phyloP scores from a whole-genome alignment of 2,797 vertebrate genomes.

The Silurus aristotelis region DNA sequence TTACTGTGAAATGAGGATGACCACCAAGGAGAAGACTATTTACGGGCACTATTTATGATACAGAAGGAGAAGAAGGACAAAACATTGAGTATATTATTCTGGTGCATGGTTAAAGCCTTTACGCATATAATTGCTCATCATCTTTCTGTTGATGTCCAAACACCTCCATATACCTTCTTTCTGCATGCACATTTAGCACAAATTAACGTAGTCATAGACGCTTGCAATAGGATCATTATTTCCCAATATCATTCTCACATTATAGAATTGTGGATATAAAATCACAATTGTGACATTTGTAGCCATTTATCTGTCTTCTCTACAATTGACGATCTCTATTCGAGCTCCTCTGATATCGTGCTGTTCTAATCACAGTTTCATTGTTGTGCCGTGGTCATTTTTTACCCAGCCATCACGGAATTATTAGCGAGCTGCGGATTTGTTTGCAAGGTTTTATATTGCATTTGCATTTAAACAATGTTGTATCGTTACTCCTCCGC shows the following conservation, averaged over 20 bases:
- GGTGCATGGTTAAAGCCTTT: neutral
- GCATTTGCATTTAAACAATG: neutral
- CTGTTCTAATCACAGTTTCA: neutral
- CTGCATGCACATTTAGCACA: neutral
- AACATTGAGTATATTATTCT: neutral
- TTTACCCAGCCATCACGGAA: neutral
- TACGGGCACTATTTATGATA: conserved; percentile 8
- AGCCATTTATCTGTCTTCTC: neutral
- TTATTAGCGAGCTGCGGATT: too few relatives aligned
- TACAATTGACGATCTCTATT: neutral
- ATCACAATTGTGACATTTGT: neutral
- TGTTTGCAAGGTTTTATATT: neutral
- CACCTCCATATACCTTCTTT: neutral
- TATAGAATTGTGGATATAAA: neutral
- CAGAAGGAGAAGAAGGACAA: neutral
- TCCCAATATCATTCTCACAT: too few relatives aligned
- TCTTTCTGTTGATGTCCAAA: neutral
- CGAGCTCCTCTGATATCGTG: neutral
- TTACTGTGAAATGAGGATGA: conserved; percentile 48
- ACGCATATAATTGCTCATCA: neutral
- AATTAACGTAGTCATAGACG: neutral
- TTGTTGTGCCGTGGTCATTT: neutral
- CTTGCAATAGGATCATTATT: neutral
- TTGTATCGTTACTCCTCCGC: neutral
- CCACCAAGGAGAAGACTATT: conserved; percentile 34